phyloP scores from a whole-genome alignment of 1,140 invertebrate species.

The Arion vulgaris region DNA sequence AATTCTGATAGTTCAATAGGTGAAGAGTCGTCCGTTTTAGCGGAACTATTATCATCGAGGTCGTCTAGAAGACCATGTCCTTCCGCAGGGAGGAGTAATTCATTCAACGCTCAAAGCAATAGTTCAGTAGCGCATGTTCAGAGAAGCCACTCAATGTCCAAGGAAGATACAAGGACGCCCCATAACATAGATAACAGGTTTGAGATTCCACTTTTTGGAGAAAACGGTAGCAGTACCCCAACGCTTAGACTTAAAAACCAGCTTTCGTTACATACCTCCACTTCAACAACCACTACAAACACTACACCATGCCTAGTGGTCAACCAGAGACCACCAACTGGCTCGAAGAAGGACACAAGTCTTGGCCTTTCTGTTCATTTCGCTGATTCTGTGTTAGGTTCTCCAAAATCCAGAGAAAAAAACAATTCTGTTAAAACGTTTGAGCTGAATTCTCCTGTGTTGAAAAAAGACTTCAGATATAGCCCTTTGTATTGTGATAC shows the following conservation, averaged over 20 bases:
- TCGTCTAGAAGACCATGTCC: background rate
- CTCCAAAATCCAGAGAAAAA: background rate
- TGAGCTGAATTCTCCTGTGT: background rate
- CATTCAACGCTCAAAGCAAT: background rate
- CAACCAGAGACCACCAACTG: constrained; percentile 6
- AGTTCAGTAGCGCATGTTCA: background rate
- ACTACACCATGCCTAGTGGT: background rate
- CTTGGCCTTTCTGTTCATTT: constrained; percentile 28
- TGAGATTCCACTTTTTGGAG: background rate
- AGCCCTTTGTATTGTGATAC: constrained; percentile 1
- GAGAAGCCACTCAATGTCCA: constrained; percentile 13
- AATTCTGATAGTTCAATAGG: background rate
- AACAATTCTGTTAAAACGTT: background rate
- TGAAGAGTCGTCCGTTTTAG: background rate
- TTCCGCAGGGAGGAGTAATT: background rate
- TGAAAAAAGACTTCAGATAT: background rate
- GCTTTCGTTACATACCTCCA: background rate
- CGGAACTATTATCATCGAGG: background rate
- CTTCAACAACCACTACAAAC: background rate
- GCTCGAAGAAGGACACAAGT: constrained; percentile 18
- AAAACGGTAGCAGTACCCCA: background rate
- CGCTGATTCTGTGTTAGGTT: background rate
- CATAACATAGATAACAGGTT: background rate
- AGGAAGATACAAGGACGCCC: background rate
- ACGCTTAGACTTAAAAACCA: background rate